Conservation (phyloP, 2,113 vertebrate species). For the Daboia siamensis region DNA sequence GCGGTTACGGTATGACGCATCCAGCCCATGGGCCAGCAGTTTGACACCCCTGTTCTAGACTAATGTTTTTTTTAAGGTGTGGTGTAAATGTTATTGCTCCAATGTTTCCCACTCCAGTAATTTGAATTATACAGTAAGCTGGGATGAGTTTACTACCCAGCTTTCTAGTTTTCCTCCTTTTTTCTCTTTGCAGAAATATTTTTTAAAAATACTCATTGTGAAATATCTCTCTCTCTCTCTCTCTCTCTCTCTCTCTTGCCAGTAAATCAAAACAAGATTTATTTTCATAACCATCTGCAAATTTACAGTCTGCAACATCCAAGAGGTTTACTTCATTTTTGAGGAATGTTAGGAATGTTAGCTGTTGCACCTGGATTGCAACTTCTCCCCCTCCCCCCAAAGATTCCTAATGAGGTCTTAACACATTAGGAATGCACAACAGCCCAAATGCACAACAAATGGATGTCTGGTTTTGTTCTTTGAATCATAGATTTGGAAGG, state of each 20-base stretch:
- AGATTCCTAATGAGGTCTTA: slow-evolving; percentile 53
- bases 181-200: not conserved
- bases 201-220: not conserved
- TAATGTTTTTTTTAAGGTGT: not conserved
- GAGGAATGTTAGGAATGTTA: slow-evolving; percentile 64
- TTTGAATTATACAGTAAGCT: not conserved
- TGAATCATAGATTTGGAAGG: not conserved
- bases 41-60: not conserved
- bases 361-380: slow-evolving; percentile 53
- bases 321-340: slow-evolving; percentile 66
- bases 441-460: slow-evolving; percentile 39
- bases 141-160: not conserved
- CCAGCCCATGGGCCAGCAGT: too few relatives aligned
- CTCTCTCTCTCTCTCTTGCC: slow-evolving; percentile 56
- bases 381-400: slow-evolving; percentile 48
- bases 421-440: not conserved
- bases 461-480: slow-evolving; percentile 45
- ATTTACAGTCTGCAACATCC: slow-evolving; percentile 46
- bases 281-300: slow-evolving; percentile 64
- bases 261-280: slow-evolving; percentile 66
- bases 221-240: slow-evolving; percentile 51
- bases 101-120: not conserved
- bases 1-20: too few relatives aligned
- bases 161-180: not conserved
- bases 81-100: not conserved